A percentile compares a stretch with the other conserved stretches of the same genome.
phyloP scores from a whole-genome alignment of 1,140 invertebrate genomes.

The Ceratina australensis region DNA sequence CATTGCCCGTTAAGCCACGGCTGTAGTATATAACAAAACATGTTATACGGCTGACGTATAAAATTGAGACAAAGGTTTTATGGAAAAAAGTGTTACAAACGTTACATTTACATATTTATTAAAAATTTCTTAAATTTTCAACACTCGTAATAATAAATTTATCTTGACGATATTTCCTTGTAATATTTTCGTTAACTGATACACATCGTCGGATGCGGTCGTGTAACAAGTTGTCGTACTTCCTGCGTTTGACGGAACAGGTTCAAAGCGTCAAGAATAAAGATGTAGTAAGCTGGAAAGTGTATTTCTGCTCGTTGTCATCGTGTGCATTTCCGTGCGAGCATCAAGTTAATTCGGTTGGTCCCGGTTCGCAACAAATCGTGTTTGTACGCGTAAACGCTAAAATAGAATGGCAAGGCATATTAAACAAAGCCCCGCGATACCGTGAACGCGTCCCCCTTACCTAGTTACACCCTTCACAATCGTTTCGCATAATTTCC shows the following conservation, averaged over 20 bases:
- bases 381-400: conserved; percentile 67
- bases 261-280: background rate
- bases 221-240: background rate
- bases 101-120: too few relatives aligned
- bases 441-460: conserved; percentile 28
- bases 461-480: conserved; percentile 13
- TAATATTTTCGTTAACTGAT: too few relatives aligned
- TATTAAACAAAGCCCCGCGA: conserved; percentile 67
- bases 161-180: too few relatives aligned
- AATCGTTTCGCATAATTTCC: background rate
- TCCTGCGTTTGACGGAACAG: background rate
- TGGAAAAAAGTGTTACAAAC: too few relatives aligned
- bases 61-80: too few relatives aligned
- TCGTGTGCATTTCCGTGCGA: conserved; percentile 60
- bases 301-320: conserved; percentile 70
- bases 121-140: too few relatives aligned
- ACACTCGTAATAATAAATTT: too few relatives aligned
- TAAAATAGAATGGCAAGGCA: conserved; percentile 74
- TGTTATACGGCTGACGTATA: too few relatives aligned
- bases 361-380: conserved; percentile 60
- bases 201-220: too few relatives aligned
- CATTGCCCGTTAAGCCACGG: too few relatives aligned
- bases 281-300: conserved; percentile 5
- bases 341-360: conserved; percentile 41
- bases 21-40: too few relatives aligned